These are phyloP conservation scores for Australoheros scitulus DNA, from an alignment of 2,113 vertebrate species.

Conservation along the genomic window DNA sequence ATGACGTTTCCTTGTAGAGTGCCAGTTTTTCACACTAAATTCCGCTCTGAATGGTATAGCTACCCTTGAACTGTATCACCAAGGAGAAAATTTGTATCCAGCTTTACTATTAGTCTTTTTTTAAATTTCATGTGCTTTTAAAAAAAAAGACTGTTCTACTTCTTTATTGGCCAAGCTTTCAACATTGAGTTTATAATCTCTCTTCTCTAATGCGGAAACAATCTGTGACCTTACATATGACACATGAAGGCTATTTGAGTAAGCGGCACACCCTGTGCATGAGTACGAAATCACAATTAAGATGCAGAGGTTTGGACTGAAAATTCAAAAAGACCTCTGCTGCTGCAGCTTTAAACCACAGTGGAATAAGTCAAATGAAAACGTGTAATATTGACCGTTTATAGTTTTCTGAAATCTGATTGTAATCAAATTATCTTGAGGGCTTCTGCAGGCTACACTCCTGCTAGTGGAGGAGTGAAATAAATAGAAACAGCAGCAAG, in stretches of 20 bases:
- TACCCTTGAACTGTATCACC: too few relatives aligned
- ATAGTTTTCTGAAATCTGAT: background rate
- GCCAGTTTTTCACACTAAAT: too few relatives aligned
- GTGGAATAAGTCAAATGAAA: background rate
- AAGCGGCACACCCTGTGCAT: background rate
- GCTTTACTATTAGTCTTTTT: too few relatives aligned
- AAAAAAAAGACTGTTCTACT: too few relatives aligned
- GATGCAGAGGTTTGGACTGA: background rate
- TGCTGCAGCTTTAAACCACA: background rate
- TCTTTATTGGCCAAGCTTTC: too few relatives aligned
- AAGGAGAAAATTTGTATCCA: too few relatives aligned
- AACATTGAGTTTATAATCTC: background rate
- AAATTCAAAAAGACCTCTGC: background rate
- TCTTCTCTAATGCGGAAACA: background rate
- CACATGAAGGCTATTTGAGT: background rate
- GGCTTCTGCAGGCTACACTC: background rate
- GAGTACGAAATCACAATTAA: background rate
- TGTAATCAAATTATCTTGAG: background rate
- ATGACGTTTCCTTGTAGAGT: too few relatives aligned
- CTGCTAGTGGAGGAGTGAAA: background rate
- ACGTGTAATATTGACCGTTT: background rate
- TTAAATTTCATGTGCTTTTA: too few relatives aligned
- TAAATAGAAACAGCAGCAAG: accelerated
- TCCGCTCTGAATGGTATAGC: too few relatives aligned
- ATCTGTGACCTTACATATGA: background rate